Percentiles rank a stretch among this genome's conserved stretches.
Conservation (phyloP, 2,888 invertebrate species). For the Amiota mariae region DNA sequence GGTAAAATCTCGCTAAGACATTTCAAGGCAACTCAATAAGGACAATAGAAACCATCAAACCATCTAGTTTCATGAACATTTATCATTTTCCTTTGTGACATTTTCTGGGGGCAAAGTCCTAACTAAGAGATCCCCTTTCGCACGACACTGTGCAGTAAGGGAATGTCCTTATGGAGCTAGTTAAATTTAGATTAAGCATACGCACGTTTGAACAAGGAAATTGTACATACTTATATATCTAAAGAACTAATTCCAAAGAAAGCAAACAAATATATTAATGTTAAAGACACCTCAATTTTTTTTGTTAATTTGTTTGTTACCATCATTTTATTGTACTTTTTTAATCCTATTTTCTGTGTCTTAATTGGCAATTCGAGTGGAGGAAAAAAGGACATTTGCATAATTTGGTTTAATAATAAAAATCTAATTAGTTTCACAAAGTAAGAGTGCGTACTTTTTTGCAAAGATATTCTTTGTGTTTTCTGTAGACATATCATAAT, state of each 20-base stretch:
- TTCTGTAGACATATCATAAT: slow-evolving; percentile 55
- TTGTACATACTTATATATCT: neutral
- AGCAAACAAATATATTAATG: slow-evolving; percentile 53
- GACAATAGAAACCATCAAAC: neutral
- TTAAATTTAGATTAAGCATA: slow-evolving; percentile 68
- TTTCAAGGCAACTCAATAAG: neutral
- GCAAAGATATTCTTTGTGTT: slow-evolving; percentile 6
- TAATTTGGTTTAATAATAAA: slow-evolving; percentile 71
- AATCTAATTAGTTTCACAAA: slow-evolving; percentile 62
- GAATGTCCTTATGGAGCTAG: slow-evolving; percentile 34
- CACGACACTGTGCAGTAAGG: too few species aligned
- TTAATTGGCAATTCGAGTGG: slow-evolving; percentile 6
- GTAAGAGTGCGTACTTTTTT: neutral
- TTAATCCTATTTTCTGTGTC: neutral
- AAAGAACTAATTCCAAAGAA: neutral
- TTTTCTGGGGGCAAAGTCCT: too few species aligned
- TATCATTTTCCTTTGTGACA: neutral
- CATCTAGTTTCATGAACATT: neutral
- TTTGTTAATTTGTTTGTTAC: slow-evolving; percentile 53
- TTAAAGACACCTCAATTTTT: slow-evolving; percentile 42
- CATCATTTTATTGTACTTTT: slow-evolving; percentile 48
- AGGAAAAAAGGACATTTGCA: slow-evolving; percentile 59
- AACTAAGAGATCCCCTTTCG: too few species aligned
- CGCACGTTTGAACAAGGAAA: slow-evolving; percentile 57
- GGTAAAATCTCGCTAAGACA: slow-evolving; percentile 31